Conservation (phyloP, 37 sponge, comb jelly and placozoan species). For the Oopsacas minuta region DNA sequence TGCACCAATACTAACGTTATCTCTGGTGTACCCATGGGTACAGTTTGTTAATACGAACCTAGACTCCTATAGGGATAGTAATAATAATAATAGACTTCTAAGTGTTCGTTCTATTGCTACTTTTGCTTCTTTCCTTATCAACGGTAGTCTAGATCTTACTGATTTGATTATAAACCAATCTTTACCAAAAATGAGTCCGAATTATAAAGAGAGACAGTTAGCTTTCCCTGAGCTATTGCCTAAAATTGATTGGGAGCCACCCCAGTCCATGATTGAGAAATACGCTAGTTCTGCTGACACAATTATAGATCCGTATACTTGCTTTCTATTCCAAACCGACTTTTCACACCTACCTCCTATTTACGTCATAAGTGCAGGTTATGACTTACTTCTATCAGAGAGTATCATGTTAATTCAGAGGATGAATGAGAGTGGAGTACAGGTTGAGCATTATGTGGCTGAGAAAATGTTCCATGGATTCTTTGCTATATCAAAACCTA, state of each 20-base stretch:
- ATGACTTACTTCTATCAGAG: not conserved
- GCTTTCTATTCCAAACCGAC: not conserved
- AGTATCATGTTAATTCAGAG: not conserved
- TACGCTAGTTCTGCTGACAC: not conserved
- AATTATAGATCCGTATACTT: not conserved
- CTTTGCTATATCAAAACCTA: not conserved
- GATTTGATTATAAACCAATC: not conserved
- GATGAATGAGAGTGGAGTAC: not conserved
- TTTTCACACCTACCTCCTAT: conserved; percentile 10
- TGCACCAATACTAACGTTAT: not conserved
- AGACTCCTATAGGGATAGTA: not conserved
- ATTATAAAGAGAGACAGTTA: not conserved
- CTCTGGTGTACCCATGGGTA: not conserved
- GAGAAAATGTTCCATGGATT: conserved; percentile 16
- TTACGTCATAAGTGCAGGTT: not conserved
- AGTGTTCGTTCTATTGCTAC: not conserved
- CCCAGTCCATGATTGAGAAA: not conserved
- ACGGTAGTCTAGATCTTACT: not conserved
- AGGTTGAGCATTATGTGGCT: not conserved
- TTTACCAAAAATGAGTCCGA: not conserved
- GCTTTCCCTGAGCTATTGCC: not conserved
- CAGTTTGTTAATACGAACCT: not conserved
- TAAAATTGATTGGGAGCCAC: not conserved
- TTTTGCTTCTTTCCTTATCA: not conserved
- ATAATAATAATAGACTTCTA: not conserved